A percentile compares a stretch with the other conserved stretches of the same genome.
Conservation (phyloP, 2,888 invertebrate species). For the Coelogynopora nodosa region DNA sequence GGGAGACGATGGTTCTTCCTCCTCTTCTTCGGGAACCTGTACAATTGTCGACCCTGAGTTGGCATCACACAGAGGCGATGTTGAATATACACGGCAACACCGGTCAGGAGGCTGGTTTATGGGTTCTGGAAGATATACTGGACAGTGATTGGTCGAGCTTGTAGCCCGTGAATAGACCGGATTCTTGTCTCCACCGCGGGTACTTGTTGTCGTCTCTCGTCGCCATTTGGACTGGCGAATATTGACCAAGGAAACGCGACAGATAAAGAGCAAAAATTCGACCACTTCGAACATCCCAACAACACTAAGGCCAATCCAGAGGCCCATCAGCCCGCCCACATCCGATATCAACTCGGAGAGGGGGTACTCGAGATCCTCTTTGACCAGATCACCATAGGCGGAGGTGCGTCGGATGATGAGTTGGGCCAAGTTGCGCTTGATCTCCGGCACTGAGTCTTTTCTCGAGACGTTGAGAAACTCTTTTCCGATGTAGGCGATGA, state of each 20-base stretch:
- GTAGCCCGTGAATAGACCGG: no score
- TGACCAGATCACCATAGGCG: constrained; percentile 23
- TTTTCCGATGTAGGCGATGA: background rate
- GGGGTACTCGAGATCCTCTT: constrained; percentile 41
- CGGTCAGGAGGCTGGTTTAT: no score
- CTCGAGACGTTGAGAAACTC: background rate
- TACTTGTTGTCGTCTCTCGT: no score
- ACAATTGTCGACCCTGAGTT: no score
- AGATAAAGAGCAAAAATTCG: constrained; percentile 47
- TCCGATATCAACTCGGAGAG: constrained; percentile 52
- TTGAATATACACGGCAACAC: no score
- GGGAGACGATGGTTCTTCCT: no score
- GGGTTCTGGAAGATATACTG: no score
- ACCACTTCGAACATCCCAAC: constrained; percentile 50
- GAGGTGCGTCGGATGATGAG: constrained; percentile 35
- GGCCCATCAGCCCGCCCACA: constrained; percentile 52
- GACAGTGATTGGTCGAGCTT: no score
- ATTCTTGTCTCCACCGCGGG: no score
- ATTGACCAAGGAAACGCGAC: background rate
- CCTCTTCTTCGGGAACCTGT: no score
- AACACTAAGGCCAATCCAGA: constrained; percentile 52
- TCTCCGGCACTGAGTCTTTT: constrained; percentile 30
- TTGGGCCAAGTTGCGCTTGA: constrained; percentile 21
- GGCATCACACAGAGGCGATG: no score
- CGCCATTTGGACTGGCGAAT: background rate